Evolutionary conservation across 2,888 invertebrate species (phyloP), one percentile per base, ranked within the genome.

Genomic region (Gnatocerus cornutus): DNA sequence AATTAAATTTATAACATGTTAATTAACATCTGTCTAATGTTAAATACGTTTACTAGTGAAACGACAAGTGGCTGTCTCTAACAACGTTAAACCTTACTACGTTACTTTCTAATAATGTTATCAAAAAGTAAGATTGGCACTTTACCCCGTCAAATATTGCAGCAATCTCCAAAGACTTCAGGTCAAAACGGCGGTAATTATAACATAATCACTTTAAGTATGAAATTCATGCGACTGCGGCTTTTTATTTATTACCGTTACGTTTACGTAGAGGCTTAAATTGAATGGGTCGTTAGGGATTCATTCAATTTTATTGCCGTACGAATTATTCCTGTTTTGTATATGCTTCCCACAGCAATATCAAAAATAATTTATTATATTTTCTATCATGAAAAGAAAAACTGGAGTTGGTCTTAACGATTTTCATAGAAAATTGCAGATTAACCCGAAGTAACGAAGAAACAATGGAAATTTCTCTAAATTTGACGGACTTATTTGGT

Each of bases 221-320:
- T 43, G 21, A 56, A 41, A 41, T 56, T 43, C 56, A 43, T 27
- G 41, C 39, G 43, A 43, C 55, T 55, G 39, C 9, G 33, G 27
- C 41, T 41, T 56, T 55, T 56, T 43, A 56, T 56, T 56, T 56
- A 56, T 43, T 56, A 56, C 56, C 39, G 56, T 56, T 56, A 56
- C 56, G 43, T 56, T 56, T 56, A 41, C 43, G 56, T 43, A 56
- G 14, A 59, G 33, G 46, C 46, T 59, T 59, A 46, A 45, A 46
- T 33, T 45, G 59, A 59, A 59, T 59, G 33, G 59, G 14, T 59
- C 46, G 59, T 59, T 59, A 59, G 59, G 43, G 46, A 46, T 46
- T 45, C 16, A 46, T 59, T 45, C 46, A 12, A 59, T 46, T 59
- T 59, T 59, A 30, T 29, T 33, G 46, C 45, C 33, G 21, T 33